Conservation (phyloP, 2,113 vertebrate genomes). For the Psephotus haematonotus region DNA sequence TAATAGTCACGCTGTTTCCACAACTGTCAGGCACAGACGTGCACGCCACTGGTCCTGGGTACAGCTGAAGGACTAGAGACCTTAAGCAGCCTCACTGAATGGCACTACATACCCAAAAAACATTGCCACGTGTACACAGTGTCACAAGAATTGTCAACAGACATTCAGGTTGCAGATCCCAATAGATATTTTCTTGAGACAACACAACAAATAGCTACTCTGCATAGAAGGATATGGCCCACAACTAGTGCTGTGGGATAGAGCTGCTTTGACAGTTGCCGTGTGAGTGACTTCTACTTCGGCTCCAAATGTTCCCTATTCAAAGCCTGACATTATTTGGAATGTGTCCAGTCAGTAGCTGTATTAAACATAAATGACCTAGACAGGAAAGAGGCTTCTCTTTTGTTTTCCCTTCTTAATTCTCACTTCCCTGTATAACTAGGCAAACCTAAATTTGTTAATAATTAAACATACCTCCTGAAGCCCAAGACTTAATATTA, state of each 20-base stretch:
- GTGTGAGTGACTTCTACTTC: neutral
- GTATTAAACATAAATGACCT: neutral
- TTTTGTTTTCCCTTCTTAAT: neutral
- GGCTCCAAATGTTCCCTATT: neutral
- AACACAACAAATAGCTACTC: neutral
- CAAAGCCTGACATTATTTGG: neutral
- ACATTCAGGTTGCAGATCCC: neutral
- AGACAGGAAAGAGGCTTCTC: neutral
- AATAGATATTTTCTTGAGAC: neutral
- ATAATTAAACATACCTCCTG: neutral
- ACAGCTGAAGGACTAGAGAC: neutral
- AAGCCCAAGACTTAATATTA: neutral
- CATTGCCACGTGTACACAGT: accelerated
- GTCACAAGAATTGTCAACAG: neutral
- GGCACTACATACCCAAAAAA: neutral
- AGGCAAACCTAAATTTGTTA: neutral
- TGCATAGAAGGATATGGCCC: neutral
- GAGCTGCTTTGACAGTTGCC: neutral
- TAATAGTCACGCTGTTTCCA: neutral
- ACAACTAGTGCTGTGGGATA: neutral
- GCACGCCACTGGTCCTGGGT: neutral
- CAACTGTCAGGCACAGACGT: accelerated
- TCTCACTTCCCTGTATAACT: neutral
- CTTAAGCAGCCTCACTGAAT: neutral
- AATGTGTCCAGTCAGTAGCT: neutral